Evolutionary conservation across 1,140 invertebrate genomes (phyloP).

Genomic region (Cydia splendana): DNA sequence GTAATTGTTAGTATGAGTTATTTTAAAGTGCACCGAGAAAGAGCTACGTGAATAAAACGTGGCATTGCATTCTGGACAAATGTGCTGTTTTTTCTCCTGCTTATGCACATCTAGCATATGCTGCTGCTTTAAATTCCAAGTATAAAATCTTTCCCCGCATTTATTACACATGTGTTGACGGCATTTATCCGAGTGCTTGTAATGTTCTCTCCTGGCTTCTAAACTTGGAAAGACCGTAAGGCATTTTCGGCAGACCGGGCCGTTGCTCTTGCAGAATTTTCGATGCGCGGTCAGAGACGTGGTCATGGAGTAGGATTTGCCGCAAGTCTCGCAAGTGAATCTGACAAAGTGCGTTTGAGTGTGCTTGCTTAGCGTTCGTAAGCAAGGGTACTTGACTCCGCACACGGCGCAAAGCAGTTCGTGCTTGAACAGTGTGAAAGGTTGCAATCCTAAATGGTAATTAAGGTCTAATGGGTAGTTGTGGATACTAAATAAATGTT

Average conservation of each 20-base stretch:
- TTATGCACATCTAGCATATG: constrained; percentile 23
- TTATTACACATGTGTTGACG: constrained; percentile 30
- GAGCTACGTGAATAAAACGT: constrained; percentile 38
- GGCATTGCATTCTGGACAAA: constrained; percentile 42
- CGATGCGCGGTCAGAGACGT: constrained; percentile 53
- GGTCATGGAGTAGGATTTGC: constrained; percentile 57
- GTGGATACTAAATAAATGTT: constrained; percentile 54
- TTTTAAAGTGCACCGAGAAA: constrained; percentile 44
- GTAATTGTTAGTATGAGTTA: constrained; percentile 42
- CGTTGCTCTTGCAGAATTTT: constrained; percentile 10
- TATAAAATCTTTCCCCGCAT: constrained; percentile 33
- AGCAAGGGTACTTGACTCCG: constrained; percentile 47
- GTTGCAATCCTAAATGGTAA: constrained; percentile 55
- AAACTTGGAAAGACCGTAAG: background rate
- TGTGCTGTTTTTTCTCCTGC: constrained; percentile 30
- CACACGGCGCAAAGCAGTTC: constrained; percentile 56
- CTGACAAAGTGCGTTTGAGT: constrained; percentile 61
- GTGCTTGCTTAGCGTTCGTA: constrained; percentile 57
- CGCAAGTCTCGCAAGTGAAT: constrained; percentile 64
- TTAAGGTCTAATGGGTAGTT: constrained; percentile 49
- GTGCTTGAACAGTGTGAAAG: constrained; percentile 55
- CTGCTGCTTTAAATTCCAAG: constrained; percentile 32
- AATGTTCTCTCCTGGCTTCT: constrained; percentile 27
- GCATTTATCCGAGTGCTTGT: constrained; percentile 10
- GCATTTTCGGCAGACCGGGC: constrained; percentile 24